Conservation (phyloP, 1,140 invertebrate species). For the Myzus persicae region DNA sequence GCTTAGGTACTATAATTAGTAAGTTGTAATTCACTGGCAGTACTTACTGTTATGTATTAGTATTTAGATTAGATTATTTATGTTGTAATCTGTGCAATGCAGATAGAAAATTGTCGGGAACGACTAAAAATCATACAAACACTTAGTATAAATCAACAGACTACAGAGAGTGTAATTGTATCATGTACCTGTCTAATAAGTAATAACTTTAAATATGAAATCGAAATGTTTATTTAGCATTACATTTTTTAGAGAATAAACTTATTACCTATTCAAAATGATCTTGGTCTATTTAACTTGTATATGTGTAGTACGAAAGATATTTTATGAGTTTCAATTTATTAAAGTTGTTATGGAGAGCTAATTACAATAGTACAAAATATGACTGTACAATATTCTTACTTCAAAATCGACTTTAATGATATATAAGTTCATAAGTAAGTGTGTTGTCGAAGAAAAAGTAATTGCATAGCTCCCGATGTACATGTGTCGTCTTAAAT, state of each 20-base stretch:
- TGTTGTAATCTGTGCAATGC: not conserved
- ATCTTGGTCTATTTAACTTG: not conserved
- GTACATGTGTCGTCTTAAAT: constrained; percentile 10
- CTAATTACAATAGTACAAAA: not conserved
- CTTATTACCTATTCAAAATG: not conserved
- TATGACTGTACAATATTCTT: not conserved
- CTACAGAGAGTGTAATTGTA: no score
- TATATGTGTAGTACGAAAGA: not conserved
- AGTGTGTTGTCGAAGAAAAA: not conserved
- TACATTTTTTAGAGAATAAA: not conserved
- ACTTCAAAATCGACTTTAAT: not conserved
- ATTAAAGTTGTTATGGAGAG: not conserved
- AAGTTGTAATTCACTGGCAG: no score
- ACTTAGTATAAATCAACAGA: not conserved
- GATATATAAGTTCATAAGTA: not conserved
- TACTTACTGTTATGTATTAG: not conserved
- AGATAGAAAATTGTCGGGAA: not conserved
- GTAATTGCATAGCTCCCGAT: not conserved
- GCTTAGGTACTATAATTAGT: not conserved
- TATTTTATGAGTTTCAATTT: not conserved
- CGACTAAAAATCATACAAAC: not conserved
- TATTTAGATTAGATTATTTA: not conserved
- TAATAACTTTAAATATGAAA: no score
- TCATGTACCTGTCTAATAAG: no score
- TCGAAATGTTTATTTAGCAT: not conserved